A percentile compares a stretch with the other conserved stretches of the same genome.
Evolutionary conservation across 2,888 invertebrate species (phyloP).

Genomic region (Idaea dimidiata): DNA sequence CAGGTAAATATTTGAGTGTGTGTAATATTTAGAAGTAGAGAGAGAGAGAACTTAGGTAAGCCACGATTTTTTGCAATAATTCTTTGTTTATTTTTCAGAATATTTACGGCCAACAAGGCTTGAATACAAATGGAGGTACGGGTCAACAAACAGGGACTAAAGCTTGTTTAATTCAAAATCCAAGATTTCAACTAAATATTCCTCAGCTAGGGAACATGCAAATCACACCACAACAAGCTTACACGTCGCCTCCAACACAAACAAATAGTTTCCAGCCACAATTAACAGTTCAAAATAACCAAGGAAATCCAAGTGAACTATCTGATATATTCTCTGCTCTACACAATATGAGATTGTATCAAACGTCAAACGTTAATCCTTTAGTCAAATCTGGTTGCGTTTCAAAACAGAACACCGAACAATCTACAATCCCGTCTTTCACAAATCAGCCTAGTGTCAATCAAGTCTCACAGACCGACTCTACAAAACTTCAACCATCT

Average conservation of each 20-base stretch:
- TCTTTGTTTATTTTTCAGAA: conserved; percentile 18
- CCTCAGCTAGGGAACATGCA: conserved; percentile 23
- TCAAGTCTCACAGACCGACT: conserved; percentile 12
- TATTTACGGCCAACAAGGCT: conserved; percentile 17
- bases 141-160: conserved; percentile 7
- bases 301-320: conserved; percentile 17
- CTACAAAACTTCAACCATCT: conserved; percentile 15
- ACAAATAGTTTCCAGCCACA: conserved; percentile 20
- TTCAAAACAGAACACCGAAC: conserved; percentile 6
- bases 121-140: conserved; percentile 14
- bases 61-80: conserved; percentile 6
- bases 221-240: conserved; percentile 36
- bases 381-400: not conserved
- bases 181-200: conserved; percentile 24
- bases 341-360: conserved; percentile 17
- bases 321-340: conserved; percentile 23
- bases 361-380: conserved; percentile 9
- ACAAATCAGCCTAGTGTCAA: conserved; percentile 12
- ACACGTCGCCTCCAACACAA: conserved; percentile 32
- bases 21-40: not conserved
- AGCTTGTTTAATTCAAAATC: not conserved
- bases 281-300: conserved; percentile 25
- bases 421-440: conserved; percentile 2
- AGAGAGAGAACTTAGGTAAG: not conserved
- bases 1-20: conserved; percentile 33